Percentiles rank a stretch among this genome's conserved stretches.
Evolutionary conservation across 2,113 vertebrate species (phyloP).

Genomic region (Coturnix japonica): DNA sequence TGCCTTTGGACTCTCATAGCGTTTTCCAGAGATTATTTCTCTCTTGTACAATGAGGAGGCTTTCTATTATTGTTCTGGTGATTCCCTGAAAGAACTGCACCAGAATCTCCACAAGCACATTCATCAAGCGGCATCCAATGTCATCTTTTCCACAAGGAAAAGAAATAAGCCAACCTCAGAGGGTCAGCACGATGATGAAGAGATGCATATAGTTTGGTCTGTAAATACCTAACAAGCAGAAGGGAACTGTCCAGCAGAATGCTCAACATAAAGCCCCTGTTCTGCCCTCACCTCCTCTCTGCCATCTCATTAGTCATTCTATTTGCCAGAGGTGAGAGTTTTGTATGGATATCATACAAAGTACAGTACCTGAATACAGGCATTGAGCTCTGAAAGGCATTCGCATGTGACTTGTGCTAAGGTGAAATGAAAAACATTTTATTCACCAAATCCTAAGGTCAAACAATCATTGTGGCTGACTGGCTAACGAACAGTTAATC

Average conservation of each 20-base stretch:
- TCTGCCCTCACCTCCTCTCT: not conserved
- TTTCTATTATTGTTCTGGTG: not conserved
- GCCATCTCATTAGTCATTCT: not conserved
- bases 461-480: not conserved
- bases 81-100: not conserved
- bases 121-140: not conserved
- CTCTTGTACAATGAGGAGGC: accelerated
- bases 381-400: not conserved
- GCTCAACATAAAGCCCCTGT: not conserved
- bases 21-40: not conserved
- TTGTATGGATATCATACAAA: not conserved
- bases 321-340: not conserved
- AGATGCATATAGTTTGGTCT: not conserved
- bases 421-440: not conserved
- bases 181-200: not conserved
- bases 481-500: not conserved
- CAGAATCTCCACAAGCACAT: not conserved
- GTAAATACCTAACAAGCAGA: accelerated
- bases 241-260: not conserved
- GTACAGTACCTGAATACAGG: not conserved
- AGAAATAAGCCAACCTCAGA: not conserved
- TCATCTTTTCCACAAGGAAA: not conserved
- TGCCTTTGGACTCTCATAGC: not conserved
- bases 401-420: not conserved
- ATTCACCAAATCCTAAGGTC: not conserved